These are phyloP conservation scores for Caenorhabditis macrosperma DNA, from an alignment of 2,888 invertebrate genomes.

Conservation along the genomic window DNA sequence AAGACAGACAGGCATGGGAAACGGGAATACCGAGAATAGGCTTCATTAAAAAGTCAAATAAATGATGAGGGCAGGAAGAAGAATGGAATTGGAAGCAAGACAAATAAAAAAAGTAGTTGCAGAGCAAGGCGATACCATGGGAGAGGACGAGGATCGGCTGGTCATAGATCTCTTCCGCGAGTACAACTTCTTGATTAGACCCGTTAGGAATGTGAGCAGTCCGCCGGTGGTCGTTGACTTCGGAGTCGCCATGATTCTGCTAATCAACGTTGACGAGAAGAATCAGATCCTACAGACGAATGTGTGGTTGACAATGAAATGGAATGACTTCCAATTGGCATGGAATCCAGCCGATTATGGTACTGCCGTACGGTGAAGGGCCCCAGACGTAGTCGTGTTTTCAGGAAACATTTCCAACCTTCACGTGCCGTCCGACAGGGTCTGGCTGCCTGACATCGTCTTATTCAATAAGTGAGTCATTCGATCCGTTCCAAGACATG, in stretches of 20 bases:
- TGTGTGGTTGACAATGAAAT: slow-evolving; percentile 80
- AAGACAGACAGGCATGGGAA: slow-evolving; percentile 30
- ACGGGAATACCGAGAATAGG: not conserved
- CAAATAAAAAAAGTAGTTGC: slow-evolving; percentile 37
- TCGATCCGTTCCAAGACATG: not conserved
- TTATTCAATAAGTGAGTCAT: slow-evolving; percentile 81
- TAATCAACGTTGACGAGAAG: slow-evolving; percentile 82
- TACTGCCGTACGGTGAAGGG: slow-evolving; percentile 33
- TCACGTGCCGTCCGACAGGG: slow-evolving; percentile 79
- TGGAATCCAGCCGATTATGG: slow-evolving; percentile 82
- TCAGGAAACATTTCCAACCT: slow-evolving; percentile 69
- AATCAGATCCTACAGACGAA: slow-evolving; percentile 81
- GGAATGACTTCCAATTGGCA: slow-evolving; percentile 81
- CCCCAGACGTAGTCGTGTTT: not conserved
- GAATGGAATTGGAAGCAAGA: slow-evolving; percentile 25
- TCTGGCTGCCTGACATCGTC: slow-evolving; percentile 83
- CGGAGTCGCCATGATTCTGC: slow-evolving; percentile 82
- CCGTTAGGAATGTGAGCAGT: slow-evolving; percentile 81
- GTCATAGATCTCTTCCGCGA: slow-evolving; percentile 81
- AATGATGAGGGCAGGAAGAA: slow-evolving; percentile 25
- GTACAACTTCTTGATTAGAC: slow-evolving; percentile 83
- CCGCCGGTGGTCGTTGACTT: slow-evolving; percentile 80
- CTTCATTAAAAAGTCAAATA: slow-evolving; percentile 50
- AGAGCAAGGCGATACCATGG: slow-evolving; percentile 58
- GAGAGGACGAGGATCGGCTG: slow-evolving; percentile 81